Conservation (phyloP, 2,113 vertebrate species). For the Nettapus auritus region DNA sequence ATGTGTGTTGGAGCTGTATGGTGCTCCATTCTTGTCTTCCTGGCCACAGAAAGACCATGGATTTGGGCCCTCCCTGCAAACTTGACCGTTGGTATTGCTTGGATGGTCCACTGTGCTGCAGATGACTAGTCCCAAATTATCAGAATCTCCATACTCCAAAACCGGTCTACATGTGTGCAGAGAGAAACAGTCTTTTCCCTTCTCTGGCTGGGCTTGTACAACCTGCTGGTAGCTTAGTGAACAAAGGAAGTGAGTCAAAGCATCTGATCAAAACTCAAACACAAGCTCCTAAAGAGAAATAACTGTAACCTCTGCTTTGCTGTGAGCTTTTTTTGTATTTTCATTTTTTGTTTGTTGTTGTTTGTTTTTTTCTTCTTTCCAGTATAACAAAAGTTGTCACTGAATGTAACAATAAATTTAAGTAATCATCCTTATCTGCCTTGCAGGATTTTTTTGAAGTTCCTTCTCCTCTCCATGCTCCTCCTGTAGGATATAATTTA, state of each 20-base stretch:
- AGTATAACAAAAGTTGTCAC: background rate
- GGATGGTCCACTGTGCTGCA: background rate
- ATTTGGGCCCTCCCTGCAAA: background rate
- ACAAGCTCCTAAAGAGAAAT: background rate
- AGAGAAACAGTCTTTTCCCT: background rate
- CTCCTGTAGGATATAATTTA: background rate
- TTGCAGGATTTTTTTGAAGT: background rate
- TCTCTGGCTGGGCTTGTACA: background rate
- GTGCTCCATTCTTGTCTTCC: background rate
- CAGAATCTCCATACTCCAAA: background rate
- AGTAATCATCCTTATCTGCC: background rate
- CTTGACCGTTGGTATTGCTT: background rate
- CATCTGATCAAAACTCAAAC: background rate
- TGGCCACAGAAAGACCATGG: background rate
- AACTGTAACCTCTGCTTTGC: background rate
- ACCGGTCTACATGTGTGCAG: background rate
- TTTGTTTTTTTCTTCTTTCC: background rate
- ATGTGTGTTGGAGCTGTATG: background rate
- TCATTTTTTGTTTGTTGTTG: background rate
- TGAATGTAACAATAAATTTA: background rate
- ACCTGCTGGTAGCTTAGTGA: background rate
- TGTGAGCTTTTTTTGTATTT: no score
- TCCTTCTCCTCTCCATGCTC: background rate
- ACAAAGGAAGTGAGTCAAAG: background rate
- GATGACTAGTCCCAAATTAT: background rate